Conservation (phyloP, 2,797 vertebrate genomes). For the Phataginus tetradactyla region DNA sequence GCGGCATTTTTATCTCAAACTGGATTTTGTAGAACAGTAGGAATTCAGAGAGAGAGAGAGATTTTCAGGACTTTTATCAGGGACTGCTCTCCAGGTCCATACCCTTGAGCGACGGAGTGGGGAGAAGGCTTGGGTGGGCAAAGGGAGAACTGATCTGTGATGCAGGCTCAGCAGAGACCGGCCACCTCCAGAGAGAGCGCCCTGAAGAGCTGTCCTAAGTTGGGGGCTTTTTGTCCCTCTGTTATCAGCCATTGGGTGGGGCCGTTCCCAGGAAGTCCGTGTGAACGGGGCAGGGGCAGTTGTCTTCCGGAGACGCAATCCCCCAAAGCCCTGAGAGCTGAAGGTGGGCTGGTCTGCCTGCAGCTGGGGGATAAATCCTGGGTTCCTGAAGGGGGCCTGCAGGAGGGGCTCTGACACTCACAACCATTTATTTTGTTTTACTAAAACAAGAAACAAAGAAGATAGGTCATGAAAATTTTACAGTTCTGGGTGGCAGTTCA, state of each 20-base stretch:
- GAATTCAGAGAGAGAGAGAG: not conserved
- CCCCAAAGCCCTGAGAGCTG: not conserved
- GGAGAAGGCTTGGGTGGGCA: not conserved
- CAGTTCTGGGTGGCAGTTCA: no score
- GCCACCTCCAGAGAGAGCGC: no score
- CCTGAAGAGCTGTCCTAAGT: not conserved
- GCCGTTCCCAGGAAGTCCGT: not conserved
- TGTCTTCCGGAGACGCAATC: not conserved
- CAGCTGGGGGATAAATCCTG: not conserved
- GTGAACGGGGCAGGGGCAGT: not conserved
- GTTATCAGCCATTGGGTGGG: no score
- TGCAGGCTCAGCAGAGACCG: not conserved
- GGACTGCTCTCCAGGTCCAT: no score
- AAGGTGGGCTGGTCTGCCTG: no score
- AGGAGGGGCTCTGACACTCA: not conserved
- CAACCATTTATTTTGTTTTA: not conserved
- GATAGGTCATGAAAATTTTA: not conserved
- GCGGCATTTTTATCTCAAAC: not conserved
- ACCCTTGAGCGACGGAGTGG: not conserved
- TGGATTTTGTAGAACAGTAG: not conserved
- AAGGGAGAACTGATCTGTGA: no score
- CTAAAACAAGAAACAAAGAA: not conserved
- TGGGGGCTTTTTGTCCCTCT: not conserved
- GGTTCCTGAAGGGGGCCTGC: not conserved
- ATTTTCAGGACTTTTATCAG: not conserved